Evolutionary conservation across 2,797 vertebrate genomes (phyloP).

Genomic region (Sarcophilus harrisii): DNA sequence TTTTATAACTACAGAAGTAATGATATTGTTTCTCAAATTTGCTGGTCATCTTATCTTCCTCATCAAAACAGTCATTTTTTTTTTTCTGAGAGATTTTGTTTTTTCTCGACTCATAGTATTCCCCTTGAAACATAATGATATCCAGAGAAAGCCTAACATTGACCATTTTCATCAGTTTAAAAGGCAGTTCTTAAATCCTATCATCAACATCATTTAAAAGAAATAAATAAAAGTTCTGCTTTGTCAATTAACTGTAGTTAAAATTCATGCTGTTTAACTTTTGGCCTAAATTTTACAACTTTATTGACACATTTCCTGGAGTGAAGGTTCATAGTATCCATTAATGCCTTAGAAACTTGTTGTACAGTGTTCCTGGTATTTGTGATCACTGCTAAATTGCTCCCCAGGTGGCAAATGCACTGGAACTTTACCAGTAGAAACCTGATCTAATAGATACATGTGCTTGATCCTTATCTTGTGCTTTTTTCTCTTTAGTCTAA

Average conservation of each 20-base stretch:
- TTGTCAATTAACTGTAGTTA: not conserved
- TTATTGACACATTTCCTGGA: not conserved
- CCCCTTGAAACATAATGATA: not conserved
- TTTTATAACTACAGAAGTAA: not conserved
- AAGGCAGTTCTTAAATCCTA: not conserved
- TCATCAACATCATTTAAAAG: not conserved
- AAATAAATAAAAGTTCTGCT: not conserved
- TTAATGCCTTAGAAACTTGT: not conserved
- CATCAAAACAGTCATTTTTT: not conserved
- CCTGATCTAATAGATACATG: too few species aligned
- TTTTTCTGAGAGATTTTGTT: not conserved
- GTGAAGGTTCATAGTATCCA: not conserved
- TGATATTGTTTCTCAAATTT: not conserved
- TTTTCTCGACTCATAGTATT: not conserved
- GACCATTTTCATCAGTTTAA: not conserved
- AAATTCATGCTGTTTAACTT: not conserved
- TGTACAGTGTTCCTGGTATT: not conserved
- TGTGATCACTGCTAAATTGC: not conserved
- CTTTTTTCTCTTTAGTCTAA: not conserved
- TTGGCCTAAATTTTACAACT: not conserved
- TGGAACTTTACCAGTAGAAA: not conserved
- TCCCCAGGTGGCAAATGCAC: not conserved
- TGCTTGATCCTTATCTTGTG: not conserved
- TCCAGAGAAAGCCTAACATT: not conserved
- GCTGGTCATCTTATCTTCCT: not conserved